Evolutionary conservation across 2,113 vertebrate genomes (phyloP).

Genomic region (Saccopteryx bilineata): DNA sequence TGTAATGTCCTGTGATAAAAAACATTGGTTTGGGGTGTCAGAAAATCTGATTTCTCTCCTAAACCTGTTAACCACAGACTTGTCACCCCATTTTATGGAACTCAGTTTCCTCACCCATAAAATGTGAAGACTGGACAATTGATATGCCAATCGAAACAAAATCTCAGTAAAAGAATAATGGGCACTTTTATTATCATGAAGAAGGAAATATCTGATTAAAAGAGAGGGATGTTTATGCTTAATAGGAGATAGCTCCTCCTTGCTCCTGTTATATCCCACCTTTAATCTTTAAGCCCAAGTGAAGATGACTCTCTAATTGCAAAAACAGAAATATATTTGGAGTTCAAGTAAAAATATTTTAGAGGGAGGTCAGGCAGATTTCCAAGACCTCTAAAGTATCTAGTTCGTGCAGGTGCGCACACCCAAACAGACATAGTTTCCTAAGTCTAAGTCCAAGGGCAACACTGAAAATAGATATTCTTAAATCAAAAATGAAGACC

Average conservation of each 20-base stretch:
- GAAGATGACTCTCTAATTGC: neutral
- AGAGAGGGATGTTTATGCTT: neutral
- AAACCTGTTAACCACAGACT: neutral
- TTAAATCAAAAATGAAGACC: constrained; percentile 75
- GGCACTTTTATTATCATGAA: neutral
- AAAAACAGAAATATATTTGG: neutral
- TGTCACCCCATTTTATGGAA: neutral
- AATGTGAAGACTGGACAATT: neutral
- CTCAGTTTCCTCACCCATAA: neutral
- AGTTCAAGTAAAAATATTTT: neutral
- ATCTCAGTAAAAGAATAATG: neutral
- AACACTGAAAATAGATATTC: constrained; percentile 68
- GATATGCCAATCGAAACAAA: neutral
- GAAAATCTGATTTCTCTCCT: neutral
- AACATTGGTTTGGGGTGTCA: fast-evolving
- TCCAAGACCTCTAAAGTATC: neutral
- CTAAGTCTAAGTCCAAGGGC: neutral
- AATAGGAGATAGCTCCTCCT: too few species aligned
- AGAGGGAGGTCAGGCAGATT: neutral
- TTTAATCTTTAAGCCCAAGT: neutral
- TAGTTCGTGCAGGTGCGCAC: neutral
- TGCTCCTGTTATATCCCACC: neutral
- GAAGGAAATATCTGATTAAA: neutral
- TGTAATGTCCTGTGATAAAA: neutral
- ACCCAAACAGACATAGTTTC: neutral